Base-by-base conservation (phyloP, 2,888 invertebrate species). In the Tetheella fluctuosa region DNA sequence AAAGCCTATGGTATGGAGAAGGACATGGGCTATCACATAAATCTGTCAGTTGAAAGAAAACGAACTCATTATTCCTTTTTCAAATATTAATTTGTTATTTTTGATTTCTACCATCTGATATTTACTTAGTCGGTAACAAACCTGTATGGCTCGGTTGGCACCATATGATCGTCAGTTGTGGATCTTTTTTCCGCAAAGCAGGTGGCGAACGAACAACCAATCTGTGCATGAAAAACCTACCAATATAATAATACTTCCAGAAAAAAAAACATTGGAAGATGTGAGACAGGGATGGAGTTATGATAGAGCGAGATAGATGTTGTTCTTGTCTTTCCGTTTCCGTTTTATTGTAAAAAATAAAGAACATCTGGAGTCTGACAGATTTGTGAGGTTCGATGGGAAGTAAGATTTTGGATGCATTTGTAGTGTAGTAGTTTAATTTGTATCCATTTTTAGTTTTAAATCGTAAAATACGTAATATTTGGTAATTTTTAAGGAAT, bases 111-210 rank as follows among this genome's bases (percentile, higher is more conserved):
- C 54, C 54, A 34, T 37, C 34, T 20, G 54, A 54, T 17, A 17
- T 20, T 20, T 1, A 8, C 17, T 48, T 39, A 39, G 30, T 34
- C 52, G 30, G 15, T 52, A 59, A 58, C 58, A 63, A 65, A 61
- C 67, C 63, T 64, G 66, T 63, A 65, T 63, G 63, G 17, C n/a
- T n/a, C 56, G 60, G 57, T 52, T 59, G 62, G 70, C 85, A 80
- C 86, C 89, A 90, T 88, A 85, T 86, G 89, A 89, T 71, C 83
- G 87, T 83, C 89, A 88, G 89, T 89, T 90, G 89, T 81, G 77
- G 69, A 72, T 69, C 67, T 79, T 83, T 81, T 86, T 84, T 78
- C 72, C 71, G 62, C 60, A 59, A 67, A 78, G 83, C 91, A 92
- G 92, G 91, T 92, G 92, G 88, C 73, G 64, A 70, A 72, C 81